These are phyloP conservation scores for Caenorhabditis becei DNA, from an alignment of 2,888 invertebrate genomes.

Conservation along the genomic window DNA sequence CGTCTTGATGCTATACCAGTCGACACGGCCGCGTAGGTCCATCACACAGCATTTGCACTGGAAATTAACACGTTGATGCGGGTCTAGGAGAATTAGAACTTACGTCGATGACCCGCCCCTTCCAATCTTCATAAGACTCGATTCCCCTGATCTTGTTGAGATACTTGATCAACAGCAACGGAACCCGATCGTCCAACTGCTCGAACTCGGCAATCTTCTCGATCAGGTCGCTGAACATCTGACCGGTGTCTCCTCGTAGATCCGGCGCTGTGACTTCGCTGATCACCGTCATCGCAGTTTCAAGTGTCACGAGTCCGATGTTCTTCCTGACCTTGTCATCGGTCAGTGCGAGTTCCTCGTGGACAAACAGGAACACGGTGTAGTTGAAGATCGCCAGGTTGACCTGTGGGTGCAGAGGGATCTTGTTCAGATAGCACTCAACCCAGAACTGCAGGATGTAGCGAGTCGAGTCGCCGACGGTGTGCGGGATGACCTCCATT, in stretches of 20 bases:
- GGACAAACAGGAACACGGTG: constrained; percentile 15
- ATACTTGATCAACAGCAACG: constrained; percentile 25
- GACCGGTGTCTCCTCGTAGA: constrained; percentile 22
- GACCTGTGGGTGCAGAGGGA: constrained; percentile 15
- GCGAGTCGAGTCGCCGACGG: constrained; percentile 32
- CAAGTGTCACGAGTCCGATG: constrained; percentile 8
- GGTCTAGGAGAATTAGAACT: not conserved
- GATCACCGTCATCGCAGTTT: not conserved
- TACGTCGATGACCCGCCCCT: constrained; percentile 28
- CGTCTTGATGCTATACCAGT: constrained; percentile 45
- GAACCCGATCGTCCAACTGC: constrained; percentile 26
- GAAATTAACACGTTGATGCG: not conserved
- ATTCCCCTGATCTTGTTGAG: constrained; percentile 9
- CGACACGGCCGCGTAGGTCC: constrained; percentile 48
- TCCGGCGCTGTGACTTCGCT: not conserved
- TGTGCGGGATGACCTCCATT: constrained; percentile 15
- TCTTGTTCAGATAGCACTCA: constrained; percentile 18
- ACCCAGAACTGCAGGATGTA: constrained; percentile 44
- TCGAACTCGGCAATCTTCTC: constrained; percentile 27
- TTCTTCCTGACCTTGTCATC: constrained; percentile 23
- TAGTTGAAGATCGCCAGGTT: constrained; percentile 37
- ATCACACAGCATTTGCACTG: constrained; percentile 30
- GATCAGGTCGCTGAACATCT: constrained; percentile 21
- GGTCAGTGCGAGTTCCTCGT: constrained; percentile 33
- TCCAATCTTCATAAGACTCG: constrained; percentile 29